Conservation (phyloP, 2,113 vertebrate species). For the Falco punctatus region DNA sequence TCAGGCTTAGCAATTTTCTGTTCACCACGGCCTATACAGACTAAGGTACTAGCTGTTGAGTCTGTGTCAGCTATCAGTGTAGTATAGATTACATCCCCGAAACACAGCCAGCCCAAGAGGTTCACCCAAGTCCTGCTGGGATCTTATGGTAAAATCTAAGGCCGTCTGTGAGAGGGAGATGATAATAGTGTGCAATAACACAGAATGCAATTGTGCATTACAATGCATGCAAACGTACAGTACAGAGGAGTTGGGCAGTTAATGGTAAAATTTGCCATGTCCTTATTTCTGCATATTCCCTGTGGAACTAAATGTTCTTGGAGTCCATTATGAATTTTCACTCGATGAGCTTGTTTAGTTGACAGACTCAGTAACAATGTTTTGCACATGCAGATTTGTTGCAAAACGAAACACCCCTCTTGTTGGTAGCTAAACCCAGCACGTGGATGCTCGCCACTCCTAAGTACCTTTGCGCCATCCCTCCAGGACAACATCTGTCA, state of each 20-base stretch:
- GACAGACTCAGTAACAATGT: not conserved
- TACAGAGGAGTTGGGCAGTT: not conserved
- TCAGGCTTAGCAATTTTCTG: not conserved
- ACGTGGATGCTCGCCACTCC: not conserved
- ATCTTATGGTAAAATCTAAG: not conserved
- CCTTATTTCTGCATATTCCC: not conserved
- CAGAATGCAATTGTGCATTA: fast-evolving
- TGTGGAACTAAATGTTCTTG: not conserved
- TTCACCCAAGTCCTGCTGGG: not conserved
- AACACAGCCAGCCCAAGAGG: not conserved
- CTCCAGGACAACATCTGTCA: not conserved
- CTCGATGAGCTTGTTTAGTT: not conserved
- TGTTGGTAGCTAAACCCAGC: not conserved
- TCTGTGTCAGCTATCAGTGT: not conserved
- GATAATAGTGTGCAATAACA: not conserved
- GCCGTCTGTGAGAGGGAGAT: not conserved
- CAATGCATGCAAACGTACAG: not conserved
- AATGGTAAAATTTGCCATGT: not conserved
- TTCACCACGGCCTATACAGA: not conserved
- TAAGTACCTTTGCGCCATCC: not conserved
- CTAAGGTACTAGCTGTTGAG: not conserved
- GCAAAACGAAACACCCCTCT: not conserved
- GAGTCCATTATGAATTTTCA: not conserved
- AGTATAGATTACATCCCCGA: not conserved
- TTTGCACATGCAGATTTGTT: not conserved